Conservation (phyloP, 37 sponge, comb jelly and placozoan genomes). For the Chondrilla cf. caribensis region DNA sequence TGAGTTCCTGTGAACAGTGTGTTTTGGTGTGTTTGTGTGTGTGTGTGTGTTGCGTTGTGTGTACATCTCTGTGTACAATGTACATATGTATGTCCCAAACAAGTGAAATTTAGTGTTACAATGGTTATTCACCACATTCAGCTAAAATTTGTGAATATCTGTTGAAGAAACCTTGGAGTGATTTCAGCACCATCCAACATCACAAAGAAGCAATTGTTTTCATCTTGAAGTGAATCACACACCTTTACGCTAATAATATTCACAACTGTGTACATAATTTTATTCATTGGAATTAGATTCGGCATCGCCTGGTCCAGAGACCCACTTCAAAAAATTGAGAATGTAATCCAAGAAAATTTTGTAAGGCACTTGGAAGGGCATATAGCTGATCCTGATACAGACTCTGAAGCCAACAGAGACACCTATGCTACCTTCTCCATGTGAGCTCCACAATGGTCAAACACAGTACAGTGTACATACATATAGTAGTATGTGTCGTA, state of each 20-base stretch:
- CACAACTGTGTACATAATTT: too few species aligned
- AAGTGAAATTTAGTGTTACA: too few species aligned
- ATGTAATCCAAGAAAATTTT: constrained; percentile 32
- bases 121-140: not conserved
- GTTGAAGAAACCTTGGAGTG: constrained; percentile 50
- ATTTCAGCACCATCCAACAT: constrained; percentile 34
- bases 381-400: constrained; percentile 20
- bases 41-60: too few species aligned
- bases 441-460: constrained; percentile 18
- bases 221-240: constrained; percentile 43
- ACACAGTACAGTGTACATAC: too few species aligned
- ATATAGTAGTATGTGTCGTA: too few species aligned
- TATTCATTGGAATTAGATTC: constrained; percentile 4
- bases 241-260: too few species aligned
- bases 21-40: too few species aligned
- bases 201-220: constrained; percentile 48
- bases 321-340: constrained; percentile 44
- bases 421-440: constrained; percentile 50
- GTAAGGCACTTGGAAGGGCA: constrained; percentile 47
- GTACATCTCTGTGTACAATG: not conserved
- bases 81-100: not conserved
- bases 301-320: constrained; percentile 60
- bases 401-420: not conserved
- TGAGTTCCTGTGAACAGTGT: not conserved
- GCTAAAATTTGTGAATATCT: constrained; percentile 32